Percentiles rank a stretch among this genome's conserved stretches.
Evolutionary conservation across 2,888 invertebrate species (phyloP).

Genomic region (Pelosia muscerda): DNA sequence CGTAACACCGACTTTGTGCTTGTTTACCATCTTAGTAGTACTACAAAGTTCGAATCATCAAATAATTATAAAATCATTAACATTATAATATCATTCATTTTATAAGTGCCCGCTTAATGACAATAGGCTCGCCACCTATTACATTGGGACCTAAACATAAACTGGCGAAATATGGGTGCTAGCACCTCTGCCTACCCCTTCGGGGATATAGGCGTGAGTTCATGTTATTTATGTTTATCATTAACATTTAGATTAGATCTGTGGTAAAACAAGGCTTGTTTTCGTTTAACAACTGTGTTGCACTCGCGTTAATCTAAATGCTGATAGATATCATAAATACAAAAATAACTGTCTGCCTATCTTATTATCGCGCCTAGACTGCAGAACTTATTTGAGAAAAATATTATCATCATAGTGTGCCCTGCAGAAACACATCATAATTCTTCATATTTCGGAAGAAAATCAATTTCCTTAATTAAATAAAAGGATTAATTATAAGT

Average conservation of each 20-base stretch:
- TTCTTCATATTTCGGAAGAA: background rate
- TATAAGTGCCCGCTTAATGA: too few species aligned
- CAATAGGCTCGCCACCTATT: too few species aligned
- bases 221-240: too few species aligned
- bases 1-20: background rate
- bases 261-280: conserved; percentile 54
- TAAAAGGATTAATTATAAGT: background rate
- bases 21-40: background rate
- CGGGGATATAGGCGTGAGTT: too few species aligned
- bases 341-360: background rate
- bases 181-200: too few species aligned
- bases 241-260: conserved; percentile 33
- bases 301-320: conserved; percentile 32
- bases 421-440: background rate
- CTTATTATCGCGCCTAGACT: background rate
- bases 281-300: conserved; percentile 53
- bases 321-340: background rate
- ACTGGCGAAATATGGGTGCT: too few species aligned
- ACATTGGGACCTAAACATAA: too few species aligned
- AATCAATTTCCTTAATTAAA: background rate
- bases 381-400: background rate
- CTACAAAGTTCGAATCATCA: conserved; percentile 18
- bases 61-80: conserved; percentile 4
- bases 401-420: too few species aligned
- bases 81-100: too few species aligned